Base-by-base conservation (phyloP, 2,113 vertebrate species). In the Malurus cyaneus region DNA sequence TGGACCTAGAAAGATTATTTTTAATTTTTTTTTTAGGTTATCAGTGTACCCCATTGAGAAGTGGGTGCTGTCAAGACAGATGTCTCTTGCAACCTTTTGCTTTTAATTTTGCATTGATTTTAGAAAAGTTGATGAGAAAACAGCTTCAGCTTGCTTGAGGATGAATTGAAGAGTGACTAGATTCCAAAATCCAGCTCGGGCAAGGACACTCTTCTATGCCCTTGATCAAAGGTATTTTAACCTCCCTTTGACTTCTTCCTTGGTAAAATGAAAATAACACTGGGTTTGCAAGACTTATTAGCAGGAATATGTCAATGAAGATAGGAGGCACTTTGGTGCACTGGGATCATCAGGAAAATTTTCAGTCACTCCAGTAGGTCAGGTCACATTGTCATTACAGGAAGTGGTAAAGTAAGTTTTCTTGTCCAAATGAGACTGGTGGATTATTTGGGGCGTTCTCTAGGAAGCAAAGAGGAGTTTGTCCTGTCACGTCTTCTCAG, bases 371-470 rank as follows among this genome's bases (percentile, higher is more conserved):
- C 34, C 24, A 64, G 42, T 21, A 76, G 11, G 5, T 59, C 8
- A 4, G 14, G 21, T 59, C 34, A 66, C 17, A 54, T 8, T 64
- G 21, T 41, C 34, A 31, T 7, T 19, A 23, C 50, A 4, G 26
- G 41, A 74, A 72, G 65, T 11, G 44, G 13, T 50, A 86, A 86
- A 86, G 49, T 72, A 64, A 78, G 9, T 67, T 92, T 87, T 39
- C n/a, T 79, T 76, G 3, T 56, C 59, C 44, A 60, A 72, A 73
- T 11, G 54, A 87, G 11, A 25, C 11, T 0, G 0, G 6, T 50
- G 31, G 41, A 74, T 53, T 86, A 44, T 17, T 8, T 77, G 60
- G 36, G 16, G 64, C 11, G 44, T 49, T 54, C 8, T 89, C 26
- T 17, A 12, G 36, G 53, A 92, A 93, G 46, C 12, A 64, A 32